phyloP scores from a whole-genome alignment of 1,140 invertebrate genomes.

The Leptonema lineaticorne region DNA sequence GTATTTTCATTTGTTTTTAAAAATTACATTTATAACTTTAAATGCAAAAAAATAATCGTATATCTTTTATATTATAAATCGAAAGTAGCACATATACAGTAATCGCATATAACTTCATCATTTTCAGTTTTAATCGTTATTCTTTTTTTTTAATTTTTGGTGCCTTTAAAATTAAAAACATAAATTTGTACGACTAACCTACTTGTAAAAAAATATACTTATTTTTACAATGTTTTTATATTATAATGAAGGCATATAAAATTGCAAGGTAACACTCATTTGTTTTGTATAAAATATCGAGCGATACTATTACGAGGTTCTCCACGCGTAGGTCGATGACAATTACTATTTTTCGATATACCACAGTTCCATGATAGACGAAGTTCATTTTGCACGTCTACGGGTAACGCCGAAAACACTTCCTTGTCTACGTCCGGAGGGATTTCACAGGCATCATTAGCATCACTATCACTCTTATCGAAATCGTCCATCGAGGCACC shows the following conservation, averaged over 20 bases:
- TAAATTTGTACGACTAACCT: background rate
- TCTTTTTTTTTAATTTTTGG: too few species aligned
- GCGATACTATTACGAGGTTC: conserved; percentile 57
- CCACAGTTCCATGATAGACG: conserved; percentile 62
- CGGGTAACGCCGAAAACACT: conserved; percentile 62
- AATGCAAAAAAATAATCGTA: too few species aligned
- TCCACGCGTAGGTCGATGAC: conserved; percentile 53
- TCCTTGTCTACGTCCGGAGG: conserved; percentile 62
- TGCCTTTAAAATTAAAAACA: too few species aligned
- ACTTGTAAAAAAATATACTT: background rate
- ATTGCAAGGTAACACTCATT: conserved; percentile 47
- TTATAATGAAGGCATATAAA: conserved; percentile 42
- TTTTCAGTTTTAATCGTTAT: too few species aligned
- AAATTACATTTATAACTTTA: too few species aligned
- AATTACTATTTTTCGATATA: conserved; percentile 48
- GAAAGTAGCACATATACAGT: too few species aligned
- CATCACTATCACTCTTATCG: background rate
- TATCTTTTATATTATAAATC: too few species aligned
- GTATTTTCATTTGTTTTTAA: too few species aligned
- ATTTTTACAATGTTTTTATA: conserved; percentile 42
- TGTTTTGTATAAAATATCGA: conserved; percentile 66
- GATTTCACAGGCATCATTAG: conserved; percentile 32
- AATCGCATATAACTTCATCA: too few species aligned
- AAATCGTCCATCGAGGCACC: conserved; percentile 18
- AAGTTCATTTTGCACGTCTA: conserved; percentile 63